Percentiles rank a stretch among this genome's conserved stretches.
Evolutionary conservation across 2,797 vertebrate genomes (phyloP).

Genomic region (Phalloptychus januarius): DNA sequence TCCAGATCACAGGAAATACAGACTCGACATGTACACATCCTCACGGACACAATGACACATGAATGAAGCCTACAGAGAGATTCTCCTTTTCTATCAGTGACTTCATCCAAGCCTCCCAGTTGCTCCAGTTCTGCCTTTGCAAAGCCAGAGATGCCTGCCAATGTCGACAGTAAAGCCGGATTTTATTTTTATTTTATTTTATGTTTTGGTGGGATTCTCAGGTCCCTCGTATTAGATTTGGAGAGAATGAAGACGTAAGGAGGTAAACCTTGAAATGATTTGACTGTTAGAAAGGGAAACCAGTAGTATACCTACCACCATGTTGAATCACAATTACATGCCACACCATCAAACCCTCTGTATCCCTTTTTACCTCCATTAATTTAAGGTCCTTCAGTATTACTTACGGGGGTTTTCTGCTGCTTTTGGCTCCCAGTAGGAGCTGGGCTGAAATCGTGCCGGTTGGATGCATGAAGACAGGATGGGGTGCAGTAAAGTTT

Average conservation of each 20-base stretch:
- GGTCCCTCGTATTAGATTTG: background rate
- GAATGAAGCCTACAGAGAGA: conserved; percentile 32
- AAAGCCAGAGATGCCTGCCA: conserved; percentile 65
- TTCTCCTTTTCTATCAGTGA: conserved; percentile 12
- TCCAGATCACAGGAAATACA: background rate
- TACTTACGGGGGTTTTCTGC: background rate
- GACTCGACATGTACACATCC: background rate
- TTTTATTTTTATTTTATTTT: background rate
- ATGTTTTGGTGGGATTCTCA: background rate
- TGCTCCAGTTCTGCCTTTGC: conserved; percentile 50
- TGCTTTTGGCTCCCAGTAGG: background rate
- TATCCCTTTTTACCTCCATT: background rate
- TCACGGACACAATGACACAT: conserved; percentile 27
- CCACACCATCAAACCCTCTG: background rate
- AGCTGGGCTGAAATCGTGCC: background rate
- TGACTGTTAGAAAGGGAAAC: background rate
- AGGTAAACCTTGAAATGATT: background rate
- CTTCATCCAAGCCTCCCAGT: conserved; percentile 39
- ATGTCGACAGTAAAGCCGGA: conserved; percentile 25
- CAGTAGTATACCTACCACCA: background rate
- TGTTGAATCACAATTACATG: background rate
- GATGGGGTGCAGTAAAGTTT: background rate
- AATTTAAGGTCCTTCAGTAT: background rate
- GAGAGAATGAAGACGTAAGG: background rate
- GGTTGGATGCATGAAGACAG: background rate